phyloP scores from a whole-genome alignment of 2,113 vertebrate genomes.

The Trichomycterus rosablanca region DNA sequence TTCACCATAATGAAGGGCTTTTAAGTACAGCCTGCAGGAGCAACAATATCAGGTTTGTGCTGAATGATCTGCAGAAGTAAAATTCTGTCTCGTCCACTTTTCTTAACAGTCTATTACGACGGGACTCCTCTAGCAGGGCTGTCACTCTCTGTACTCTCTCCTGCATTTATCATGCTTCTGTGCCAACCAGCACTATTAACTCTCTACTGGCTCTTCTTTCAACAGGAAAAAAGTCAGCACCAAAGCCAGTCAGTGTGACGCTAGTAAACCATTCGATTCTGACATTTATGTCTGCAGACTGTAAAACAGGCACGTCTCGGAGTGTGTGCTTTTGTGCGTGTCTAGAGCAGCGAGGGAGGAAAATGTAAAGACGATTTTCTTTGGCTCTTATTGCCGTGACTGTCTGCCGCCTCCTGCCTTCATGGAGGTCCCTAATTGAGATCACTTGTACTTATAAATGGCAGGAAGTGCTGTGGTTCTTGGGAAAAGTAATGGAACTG shows the following conservation, averaged over 20 bases:
- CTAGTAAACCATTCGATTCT: conserved; percentile 34
- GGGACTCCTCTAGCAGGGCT: conserved; percentile 14
- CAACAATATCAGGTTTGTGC: conserved; percentile 48
- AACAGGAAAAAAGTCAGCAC: conserved; percentile 8
- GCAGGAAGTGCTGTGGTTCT: conserved; percentile 72
- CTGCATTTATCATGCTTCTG: conserved; percentile 27
- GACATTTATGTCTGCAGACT: conserved; percentile 41
- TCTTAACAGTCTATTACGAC: conserved; percentile 26
- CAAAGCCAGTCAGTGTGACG: conserved; percentile 29
- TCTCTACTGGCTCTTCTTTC: conserved; percentile 14
- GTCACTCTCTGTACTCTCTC: background rate
- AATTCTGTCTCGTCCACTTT: conserved; percentile 32
- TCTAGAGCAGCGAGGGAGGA: conserved; percentile 44
- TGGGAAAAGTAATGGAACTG: conserved; percentile 66
- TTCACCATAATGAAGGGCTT: conserved; percentile 70
- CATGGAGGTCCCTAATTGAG: conserved; percentile 81
- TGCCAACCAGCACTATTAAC: conserved; percentile 19
- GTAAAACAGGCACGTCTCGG: conserved; percentile 39
- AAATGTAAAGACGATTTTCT: conserved; percentile 72
- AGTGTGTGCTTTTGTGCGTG: conserved; percentile 37
- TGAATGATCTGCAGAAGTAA: conserved; percentile 35
- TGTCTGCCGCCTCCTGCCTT: conserved; percentile 74
- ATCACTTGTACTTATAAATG: conserved; percentile 80
- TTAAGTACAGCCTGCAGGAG: conserved; percentile 72
- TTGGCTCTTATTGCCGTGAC: conserved; percentile 70